Conservation (phyloP, 2,113 vertebrate species). For the Seriola aureovittata region DNA sequence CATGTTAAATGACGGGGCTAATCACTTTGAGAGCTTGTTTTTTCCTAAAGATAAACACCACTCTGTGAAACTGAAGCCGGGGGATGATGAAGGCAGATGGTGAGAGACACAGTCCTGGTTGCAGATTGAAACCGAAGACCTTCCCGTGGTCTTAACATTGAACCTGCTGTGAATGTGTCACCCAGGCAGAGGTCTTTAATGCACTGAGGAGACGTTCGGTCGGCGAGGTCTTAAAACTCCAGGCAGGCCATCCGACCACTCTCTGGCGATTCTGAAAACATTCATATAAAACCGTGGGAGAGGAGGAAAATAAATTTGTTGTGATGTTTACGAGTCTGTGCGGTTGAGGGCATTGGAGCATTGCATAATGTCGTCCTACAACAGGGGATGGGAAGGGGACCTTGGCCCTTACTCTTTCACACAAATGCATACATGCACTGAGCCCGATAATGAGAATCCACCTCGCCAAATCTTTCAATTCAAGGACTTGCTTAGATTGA, state of each 20-base stretch:
- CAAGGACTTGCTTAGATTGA: constrained; percentile 79
- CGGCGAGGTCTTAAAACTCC: constrained; percentile 58
- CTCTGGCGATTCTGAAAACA: constrained; percentile 43
- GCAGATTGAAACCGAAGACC: constrained; percentile 31
- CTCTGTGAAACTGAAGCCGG: constrained; percentile 2
- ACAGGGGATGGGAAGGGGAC: constrained; percentile 54
- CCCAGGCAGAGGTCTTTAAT: constrained; percentile 33
- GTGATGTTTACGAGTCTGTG: constrained; percentile 75
- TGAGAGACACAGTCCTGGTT: not conserved
- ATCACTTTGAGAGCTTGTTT: constrained; percentile 68
- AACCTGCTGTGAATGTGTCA: constrained; percentile 29
- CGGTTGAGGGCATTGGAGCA: constrained; percentile 64
- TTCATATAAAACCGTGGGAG: constrained; percentile 63
- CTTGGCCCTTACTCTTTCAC: constrained; percentile 76
- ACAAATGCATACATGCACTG: constrained; percentile 67
- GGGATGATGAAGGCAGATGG: constrained; percentile 12
- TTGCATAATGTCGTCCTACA: constrained; percentile 63
- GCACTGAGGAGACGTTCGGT: constrained; percentile 3
- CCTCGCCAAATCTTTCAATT: constrained; percentile 76
- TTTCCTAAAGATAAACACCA: constrained; percentile 59
- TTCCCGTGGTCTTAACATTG: constrained; percentile 21
- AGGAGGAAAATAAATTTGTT: constrained; percentile 75
- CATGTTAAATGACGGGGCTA: constrained; percentile 64
- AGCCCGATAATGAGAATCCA: constrained; percentile 80
- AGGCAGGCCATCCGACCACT: constrained; percentile 17